A percentile compares a stretch with the other conserved stretches of the same genome.
Evolutionary conservation across 2,113 vertebrate species (phyloP).

Genomic region (Phylloscopus trochilus): DNA sequence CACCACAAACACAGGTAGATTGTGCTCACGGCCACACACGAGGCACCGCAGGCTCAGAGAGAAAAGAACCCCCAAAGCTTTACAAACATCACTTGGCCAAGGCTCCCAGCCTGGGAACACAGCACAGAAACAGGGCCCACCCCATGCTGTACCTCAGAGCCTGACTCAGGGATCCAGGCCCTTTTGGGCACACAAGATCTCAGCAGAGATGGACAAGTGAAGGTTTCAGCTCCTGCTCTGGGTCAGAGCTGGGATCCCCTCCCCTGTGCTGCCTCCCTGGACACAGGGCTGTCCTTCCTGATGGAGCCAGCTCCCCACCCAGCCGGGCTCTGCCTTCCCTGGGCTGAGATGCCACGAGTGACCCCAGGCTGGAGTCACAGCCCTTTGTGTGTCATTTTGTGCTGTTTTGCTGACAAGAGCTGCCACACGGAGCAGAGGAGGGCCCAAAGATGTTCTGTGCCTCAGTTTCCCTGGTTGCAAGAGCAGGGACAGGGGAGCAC

Average conservation of each 20-base stretch:
- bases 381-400: neutral
- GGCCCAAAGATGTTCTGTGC: neutral
- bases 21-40: neutral
- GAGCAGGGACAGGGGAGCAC: neutral
- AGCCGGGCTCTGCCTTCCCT: neutral
- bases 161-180: neutral
- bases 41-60: neutral
- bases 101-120: neutral
- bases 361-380: neutral
- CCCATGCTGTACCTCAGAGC: accelerated
- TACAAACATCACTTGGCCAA: neutral
- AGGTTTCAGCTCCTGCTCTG: neutral
- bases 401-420: neutral
- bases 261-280: neutral
- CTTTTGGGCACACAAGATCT: neutral
- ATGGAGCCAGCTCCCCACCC: neutral
- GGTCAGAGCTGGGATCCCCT: neutral
- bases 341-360: neutral
- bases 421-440: neutral
- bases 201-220: neutral
- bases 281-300: neutral
- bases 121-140: neutral
- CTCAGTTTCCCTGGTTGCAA: neutral
- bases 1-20: neutral
- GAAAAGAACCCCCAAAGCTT: neutral